Base-by-base conservation (phyloP, 2,797 vertebrate species). In the Lateolabrax maculatus region DNA sequence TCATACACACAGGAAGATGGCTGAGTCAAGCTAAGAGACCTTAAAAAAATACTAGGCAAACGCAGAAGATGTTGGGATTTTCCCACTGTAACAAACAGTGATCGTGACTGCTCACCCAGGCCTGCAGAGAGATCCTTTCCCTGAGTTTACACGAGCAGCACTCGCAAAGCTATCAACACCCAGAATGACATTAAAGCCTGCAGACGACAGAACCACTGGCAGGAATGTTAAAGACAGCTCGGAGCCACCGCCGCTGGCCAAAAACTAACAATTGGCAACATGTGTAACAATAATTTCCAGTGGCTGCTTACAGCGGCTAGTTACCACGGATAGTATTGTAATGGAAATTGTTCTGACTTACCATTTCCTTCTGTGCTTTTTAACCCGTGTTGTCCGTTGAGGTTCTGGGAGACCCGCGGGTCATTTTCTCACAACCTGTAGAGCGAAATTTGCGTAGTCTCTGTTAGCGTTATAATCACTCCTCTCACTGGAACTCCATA, bases 1-100 rank as follows among this genome's bases (percentile, higher is more conserved):
- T 31, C 23, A 60, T 23, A 60, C 48, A 67, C 41, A 66, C 58
- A 56, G 65, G 67, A 67, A 70, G 70, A 87, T 79, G 76, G 77
- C 79, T 87, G 84, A 83, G 84, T 81, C 79, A 86, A 58, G 52
- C 52, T 29, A 25, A 76, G 69, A 65, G 71, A 70, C 69, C 74
- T 56, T 74, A 62, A 46, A 49, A 34, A 34, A 34, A 34, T 4
- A 34, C 87, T 87, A 75, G 9, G 36, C 25, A 84, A 86, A 84
- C 9, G 12, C 9, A 15, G 19, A 72, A 27, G 57, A 71, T 62
- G 70, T 79, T 64, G 57, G 1, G 1, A 63, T 31, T 72, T 55
- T 63, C 62, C 57, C 44, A 52, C 23, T 76, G 57, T 36, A 13
- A 67, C 79, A 84, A 78, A 48, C 51, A 52, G 21, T 6, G 36